Conservation (phyloP, 2,888 invertebrate genomes). For the Bruchidius siliquastri region DNA sequence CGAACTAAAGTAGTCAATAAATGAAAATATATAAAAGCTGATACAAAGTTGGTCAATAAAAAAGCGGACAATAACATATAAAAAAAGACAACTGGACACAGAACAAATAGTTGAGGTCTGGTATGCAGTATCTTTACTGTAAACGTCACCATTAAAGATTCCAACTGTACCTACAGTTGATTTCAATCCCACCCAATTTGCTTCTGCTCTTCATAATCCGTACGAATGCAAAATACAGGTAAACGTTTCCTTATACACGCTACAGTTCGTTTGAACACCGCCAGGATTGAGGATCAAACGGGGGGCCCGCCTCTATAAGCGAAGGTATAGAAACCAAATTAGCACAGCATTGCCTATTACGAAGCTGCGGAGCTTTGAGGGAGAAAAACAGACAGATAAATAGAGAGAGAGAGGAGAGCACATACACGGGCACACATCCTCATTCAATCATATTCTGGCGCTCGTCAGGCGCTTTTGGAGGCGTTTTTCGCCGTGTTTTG, state of each 20-base stretch:
- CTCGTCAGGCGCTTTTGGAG: conserved; percentile 24
- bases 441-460: conserved; percentile 43
- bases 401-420: background rate
- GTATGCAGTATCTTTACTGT: no score
- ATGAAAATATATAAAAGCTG: no score
- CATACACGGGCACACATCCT: conserved; percentile 23
- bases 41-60: no score
- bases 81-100: no score
- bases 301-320: background rate
- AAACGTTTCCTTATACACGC: background rate
- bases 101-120: no score
- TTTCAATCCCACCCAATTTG: background rate
- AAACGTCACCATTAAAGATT: no score
- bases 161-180: background rate
- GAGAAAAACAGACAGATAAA: background rate
- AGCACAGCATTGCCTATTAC: background rate
- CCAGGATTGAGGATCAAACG: background rate
- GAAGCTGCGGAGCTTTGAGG: background rate
- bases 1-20: no score
- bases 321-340: background rate
- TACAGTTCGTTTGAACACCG: background rate
- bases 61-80: no score
- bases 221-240: background rate
- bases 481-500: conserved; percentile 44
- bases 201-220: background rate